Evolutionary conservation across 2,888 invertebrate species (phyloP).

Genomic region (Oeneis ivallda): DNA sequence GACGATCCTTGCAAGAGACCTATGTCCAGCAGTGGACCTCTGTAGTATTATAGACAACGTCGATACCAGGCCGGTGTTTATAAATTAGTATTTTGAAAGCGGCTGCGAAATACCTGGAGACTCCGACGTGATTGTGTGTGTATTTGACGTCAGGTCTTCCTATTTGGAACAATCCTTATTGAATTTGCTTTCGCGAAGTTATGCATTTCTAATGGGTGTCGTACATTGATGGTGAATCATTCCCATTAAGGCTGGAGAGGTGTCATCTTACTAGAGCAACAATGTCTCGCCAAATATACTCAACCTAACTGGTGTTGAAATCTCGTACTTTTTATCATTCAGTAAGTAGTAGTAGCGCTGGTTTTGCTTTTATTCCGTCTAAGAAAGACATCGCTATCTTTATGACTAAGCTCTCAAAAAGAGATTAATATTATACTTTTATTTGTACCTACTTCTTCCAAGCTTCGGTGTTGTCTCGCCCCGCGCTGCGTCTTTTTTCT

Average conservation of each 20-base stretch:
- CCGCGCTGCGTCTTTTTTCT: too few species aligned
- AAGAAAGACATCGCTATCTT: background rate
- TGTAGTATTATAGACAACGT: too few species aligned
- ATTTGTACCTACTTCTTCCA: too few species aligned
- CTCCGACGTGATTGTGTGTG: background rate
- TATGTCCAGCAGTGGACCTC: too few species aligned
- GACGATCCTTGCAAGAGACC: too few species aligned
- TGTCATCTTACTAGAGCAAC: background rate
- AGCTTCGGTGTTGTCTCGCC: background rate
- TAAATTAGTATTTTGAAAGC: too few species aligned
- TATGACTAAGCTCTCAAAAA: too few species aligned
- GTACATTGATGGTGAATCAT: conserved; percentile 37
- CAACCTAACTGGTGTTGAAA: background rate
- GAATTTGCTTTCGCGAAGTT: conserved; percentile 21
- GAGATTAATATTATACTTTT: too few species aligned
- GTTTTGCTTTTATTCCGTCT: background rate
- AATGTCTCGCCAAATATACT: background rate
- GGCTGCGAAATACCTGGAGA: too few species aligned
- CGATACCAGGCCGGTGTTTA: too few species aligned
- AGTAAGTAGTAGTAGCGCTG: background rate
- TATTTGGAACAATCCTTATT: conserved; percentile 20
- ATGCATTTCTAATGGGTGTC: conserved; percentile 30
- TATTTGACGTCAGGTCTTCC: conserved; percentile 12
- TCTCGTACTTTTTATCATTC: background rate
- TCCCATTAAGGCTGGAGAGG: background rate